phyloP scores from a whole-genome alignment of 30 jellyfish, hydroid and myxozoan genomes.

The Aurelia aurita region DNA sequence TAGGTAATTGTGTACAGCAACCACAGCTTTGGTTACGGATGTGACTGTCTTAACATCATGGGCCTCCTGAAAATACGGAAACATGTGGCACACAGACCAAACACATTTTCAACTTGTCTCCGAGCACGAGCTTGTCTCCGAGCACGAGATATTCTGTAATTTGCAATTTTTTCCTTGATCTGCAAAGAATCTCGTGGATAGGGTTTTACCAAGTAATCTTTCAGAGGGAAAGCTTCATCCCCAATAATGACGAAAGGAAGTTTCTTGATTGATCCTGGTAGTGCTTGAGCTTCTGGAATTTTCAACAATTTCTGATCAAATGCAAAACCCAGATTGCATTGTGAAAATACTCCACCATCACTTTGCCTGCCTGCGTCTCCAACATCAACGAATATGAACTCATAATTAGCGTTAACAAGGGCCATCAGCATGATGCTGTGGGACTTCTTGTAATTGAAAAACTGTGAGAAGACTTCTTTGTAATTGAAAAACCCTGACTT shows the following conservation, averaged over 20 bases:
- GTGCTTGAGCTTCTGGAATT: conserved; percentile 18
- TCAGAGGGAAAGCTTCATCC: conserved; percentile 22
- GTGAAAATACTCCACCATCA: conserved; percentile 33
- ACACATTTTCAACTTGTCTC: conserved; percentile 18
- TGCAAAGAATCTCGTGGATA: conserved; percentile 8
- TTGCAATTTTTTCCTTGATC: conserved; percentile 19
- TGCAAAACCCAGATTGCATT: not conserved
- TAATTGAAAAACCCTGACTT: conserved; percentile 20
- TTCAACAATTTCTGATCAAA: conserved; percentile 7
- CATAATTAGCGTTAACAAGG: conserved; percentile 1
- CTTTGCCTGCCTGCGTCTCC: not conserved
- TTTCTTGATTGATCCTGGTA: not conserved
- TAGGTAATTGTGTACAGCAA: conserved; percentile 9
- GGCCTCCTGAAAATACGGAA: conserved; percentile 28
- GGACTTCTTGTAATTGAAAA: conserved; percentile 27
- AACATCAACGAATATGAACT: not conserved
- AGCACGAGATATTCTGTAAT: conserved; percentile 25
- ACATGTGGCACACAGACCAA: conserved; percentile 6
- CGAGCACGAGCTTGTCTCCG: conserved; percentile 26
- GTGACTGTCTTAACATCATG: conserved; percentile 13
- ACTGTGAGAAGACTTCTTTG: conserved; percentile 14
- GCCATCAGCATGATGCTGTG: conserved; percentile 47
- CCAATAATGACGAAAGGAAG: conserved; percentile 18
- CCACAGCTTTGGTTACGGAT: conserved; percentile 17
- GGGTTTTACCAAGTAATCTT: conserved; percentile 13